Evolutionary conservation across 2,797 vertebrate species (phyloP).

Genomic region (Schizopygopsis malacanthus): DNA sequence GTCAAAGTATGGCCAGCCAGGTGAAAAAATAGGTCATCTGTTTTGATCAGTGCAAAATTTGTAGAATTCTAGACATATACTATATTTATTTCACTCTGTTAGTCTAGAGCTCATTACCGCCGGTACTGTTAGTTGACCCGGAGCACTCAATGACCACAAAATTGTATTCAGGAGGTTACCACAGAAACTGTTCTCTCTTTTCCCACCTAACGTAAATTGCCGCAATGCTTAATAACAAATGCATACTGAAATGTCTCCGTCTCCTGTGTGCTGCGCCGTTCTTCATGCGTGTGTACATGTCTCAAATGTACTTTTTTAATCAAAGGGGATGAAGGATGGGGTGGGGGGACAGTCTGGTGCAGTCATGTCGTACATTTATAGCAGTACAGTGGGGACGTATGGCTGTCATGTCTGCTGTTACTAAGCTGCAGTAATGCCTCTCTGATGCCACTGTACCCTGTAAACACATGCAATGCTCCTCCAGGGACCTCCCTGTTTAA

Average conservation of each 20-base stretch:
- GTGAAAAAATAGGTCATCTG: conserved; percentile 72
- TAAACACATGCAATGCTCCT: conserved; percentile 65
- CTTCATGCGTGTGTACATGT: conserved; percentile 2
- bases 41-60: conserved; percentile 71
- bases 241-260: neutral
- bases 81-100: conserved; percentile 27
- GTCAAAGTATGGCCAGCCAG: conserved; percentile 1
- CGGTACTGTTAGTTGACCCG: conserved; percentile 44
- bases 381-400: conserved; percentile 74
- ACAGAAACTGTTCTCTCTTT: conserved; percentile 37
- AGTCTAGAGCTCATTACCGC: conserved; percentile 50
- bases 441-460: conserved; percentile 70
- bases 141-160: conserved; percentile 32
- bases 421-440: conserved; percentile 70
- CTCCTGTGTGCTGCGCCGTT: neutral
- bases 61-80: conserved; percentile 29
- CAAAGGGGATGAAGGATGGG: conserved; percentile 16
- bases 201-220: conserved; percentile 6
- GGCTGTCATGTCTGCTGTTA: conserved; percentile 78
- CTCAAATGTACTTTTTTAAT: conserved; percentile 46
- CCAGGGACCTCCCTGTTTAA: conserved; percentile 62
- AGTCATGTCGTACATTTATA: conserved; percentile 72
- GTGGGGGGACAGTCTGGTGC: conserved; percentile 25
- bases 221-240: conserved; percentile 23
- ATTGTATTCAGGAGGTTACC: conserved; percentile 44